Evolutionary conservation across 2,888 invertebrate genomes (phyloP), one percentile per base, ranked within the genome.

Genomic region (Caenorhabditis doughertyi): DNA sequence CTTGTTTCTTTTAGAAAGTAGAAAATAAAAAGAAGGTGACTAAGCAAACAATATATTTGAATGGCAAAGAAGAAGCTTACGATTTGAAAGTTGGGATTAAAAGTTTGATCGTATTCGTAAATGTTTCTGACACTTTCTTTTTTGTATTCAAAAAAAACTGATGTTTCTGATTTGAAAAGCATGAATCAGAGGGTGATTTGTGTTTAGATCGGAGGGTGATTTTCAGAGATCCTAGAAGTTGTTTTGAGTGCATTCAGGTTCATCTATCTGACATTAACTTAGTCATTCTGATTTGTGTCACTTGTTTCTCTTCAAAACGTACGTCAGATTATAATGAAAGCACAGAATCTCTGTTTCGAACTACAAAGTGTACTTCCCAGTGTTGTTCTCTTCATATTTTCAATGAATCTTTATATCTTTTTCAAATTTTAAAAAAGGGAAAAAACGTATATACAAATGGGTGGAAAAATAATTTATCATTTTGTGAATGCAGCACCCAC

Each of bases 1-100:
- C 55, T 55, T 42, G 68, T 68, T 68, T 68, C 65, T 51, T 65
- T 21, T 47, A 35, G 25, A 65, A 65, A 51, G 65, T 65, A 51
- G 32, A 32, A 25, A 65, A 27, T 56, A 47, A 56, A 70, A 49
- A 27, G 55, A 53, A 18, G 51, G 44, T 64, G 64, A 73, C 55
- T 73, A 73, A 73, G 62, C 72, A 53, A 71, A 71, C n/a, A 68
- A 0, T 39, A 11, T n/a, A 3, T 4, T 39, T 39, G 39, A 39
- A 39, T 13, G 27, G 67, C 39, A 67, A 39, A 23, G 56, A 23
- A 9, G n/a, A 39, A 55, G 53, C 51, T 53, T 47, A 7, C n/a
- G 44, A 47, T 35, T 11, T n/a, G n/a, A 23, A 27, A 55, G 32
- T 18, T 42, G n/a, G 56, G 56, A 56, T 56, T 39, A 60, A 18